Evolutionary conservation across 2,888 invertebrate genomes (phyloP).

Genomic region (Drosophila anomalata): DNA sequence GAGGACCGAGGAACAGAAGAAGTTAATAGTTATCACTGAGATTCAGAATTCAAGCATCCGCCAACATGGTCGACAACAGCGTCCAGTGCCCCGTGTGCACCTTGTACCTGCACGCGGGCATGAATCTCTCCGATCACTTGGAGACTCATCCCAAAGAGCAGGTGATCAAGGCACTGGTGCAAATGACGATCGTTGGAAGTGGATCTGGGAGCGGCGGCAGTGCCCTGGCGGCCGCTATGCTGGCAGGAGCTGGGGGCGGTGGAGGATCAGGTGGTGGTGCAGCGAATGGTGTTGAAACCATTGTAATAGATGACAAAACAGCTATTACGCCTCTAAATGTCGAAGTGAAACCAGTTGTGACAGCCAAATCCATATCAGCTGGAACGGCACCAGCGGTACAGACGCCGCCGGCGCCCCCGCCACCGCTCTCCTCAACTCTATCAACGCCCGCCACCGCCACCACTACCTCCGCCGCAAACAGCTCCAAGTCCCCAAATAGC

Average conservation of each 20-base stretch:
- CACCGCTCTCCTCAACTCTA: conserved; percentile 35
- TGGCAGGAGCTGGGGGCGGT: conserved; percentile 36
- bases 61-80: conserved; percentile 81
- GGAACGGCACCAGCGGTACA: conserved; percentile 29
- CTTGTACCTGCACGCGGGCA: conserved; percentile 91
- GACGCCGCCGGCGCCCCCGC: conserved; percentile 29
- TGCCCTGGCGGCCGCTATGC: conserved; percentile 58
- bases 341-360: conserved; percentile 65
- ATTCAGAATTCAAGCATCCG: conserved; percentile 6
- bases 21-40: conserved; percentile 22
- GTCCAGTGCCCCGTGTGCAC: conserved; percentile 93
- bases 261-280: conserved; percentile 20
- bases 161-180: conserved; percentile 91
- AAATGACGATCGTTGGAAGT: conserved; percentile 78
- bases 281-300: conserved; percentile 5
- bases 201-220: conserved; percentile 51
- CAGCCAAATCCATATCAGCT: conserved; percentile 16
- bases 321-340: conserved; percentile 10
- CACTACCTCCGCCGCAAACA: conserved; percentile 26
- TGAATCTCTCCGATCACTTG: conserved; percentile 91
- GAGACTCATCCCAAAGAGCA: conserved; percentile 95
- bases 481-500: conserved; percentile 27
- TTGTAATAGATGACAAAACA: conserved; percentile 14
- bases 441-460: conserved; percentile 11
- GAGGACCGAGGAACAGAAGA: conserved; percentile 5